A percentile compares a stretch with the other conserved stretches of the same genome.
Conservation (phyloP, 2,888 invertebrate genomes). For the Agrochola circellaris region DNA sequence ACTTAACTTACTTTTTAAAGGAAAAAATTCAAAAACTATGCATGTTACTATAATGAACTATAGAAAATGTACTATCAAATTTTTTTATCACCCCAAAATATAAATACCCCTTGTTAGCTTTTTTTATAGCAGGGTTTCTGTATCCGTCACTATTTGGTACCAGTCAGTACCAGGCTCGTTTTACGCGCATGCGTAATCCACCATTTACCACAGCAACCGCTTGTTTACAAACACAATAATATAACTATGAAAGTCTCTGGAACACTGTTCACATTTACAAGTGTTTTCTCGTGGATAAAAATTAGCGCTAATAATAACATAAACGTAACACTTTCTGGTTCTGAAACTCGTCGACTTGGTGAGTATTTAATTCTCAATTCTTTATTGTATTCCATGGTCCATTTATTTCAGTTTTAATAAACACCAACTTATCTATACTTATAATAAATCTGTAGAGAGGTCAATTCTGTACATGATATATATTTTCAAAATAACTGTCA, state of each 20-base stretch:
- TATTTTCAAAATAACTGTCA: too few relatives aligned
- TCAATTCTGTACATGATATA: too few relatives aligned
- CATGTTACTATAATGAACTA: too few relatives aligned
- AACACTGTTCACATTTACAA: neutral
- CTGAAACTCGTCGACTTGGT: neutral
- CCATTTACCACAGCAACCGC: slow-evolving; percentile 45
- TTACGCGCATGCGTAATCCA: slow-evolving; percentile 44
- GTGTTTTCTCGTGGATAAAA: slow-evolving; percentile 1
- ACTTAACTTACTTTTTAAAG: neutral
- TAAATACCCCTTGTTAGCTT: neutral
- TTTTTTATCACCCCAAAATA: neutral
- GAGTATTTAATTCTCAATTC: slow-evolving; percentile 17
- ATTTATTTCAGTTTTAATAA: too few relatives aligned
- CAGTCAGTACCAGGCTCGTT: slow-evolving; percentile 23
- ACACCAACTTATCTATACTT: too few relatives aligned
- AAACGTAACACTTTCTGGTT: slow-evolving; percentile 6
- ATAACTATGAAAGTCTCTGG: neutral
- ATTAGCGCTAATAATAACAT: neutral
- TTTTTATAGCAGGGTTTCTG: neutral
- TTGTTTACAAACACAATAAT: slow-evolving; percentile 45
- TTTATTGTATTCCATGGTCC: too few relatives aligned
- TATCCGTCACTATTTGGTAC: slow-evolving; percentile 18
- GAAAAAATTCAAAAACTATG: too few relatives aligned
- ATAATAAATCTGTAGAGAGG: too few relatives aligned
- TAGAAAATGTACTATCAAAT: too few relatives aligned